phyloP scores from a whole-genome alignment of 1,140 invertebrate genomes.

The Babylonia areolata region DNA sequence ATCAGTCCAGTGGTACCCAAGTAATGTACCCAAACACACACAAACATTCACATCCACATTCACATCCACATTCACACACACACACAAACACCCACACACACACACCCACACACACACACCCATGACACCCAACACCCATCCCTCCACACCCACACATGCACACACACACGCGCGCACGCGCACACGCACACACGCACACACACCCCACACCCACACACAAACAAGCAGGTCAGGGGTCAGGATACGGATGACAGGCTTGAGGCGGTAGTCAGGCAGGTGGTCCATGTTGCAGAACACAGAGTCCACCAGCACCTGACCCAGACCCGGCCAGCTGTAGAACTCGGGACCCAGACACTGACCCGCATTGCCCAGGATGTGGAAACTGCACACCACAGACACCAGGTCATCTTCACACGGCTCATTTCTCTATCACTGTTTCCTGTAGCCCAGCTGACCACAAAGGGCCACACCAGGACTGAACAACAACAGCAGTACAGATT shows the following conservation, averaged over 20 bases:
- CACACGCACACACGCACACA: neutral
- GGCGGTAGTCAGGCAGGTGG: conserved; percentile 88
- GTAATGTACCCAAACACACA: too few relatives aligned
- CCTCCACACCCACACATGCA: neutral
- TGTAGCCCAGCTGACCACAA: too few relatives aligned
- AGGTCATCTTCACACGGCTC: neutral
- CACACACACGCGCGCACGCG: neutral
- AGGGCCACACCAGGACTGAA: too few relatives aligned
- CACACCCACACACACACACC: neutral
- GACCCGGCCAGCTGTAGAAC: conserved; percentile 81
- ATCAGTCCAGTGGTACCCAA: too few relatives aligned
- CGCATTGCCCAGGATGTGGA: conserved; percentile 86
- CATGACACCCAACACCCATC: too few relatives aligned
- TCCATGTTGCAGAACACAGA: conserved; percentile 72
- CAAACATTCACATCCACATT: too few relatives aligned
- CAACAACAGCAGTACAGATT: too few relatives aligned
- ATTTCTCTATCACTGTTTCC: too few relatives aligned
- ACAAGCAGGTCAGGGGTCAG: neutral
- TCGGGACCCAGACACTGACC: conserved; percentile 88
- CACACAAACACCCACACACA: neutral
- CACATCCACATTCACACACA: too few relatives aligned
- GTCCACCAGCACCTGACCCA: conserved; percentile 67
- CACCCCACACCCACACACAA: neutral
- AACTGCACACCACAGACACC: conserved; percentile 74
- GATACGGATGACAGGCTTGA: conserved; percentile 85